Evolutionary conservation across 2,797 vertebrate genomes (phyloP).

Genomic region (Sebastes matsubarae): DNA sequence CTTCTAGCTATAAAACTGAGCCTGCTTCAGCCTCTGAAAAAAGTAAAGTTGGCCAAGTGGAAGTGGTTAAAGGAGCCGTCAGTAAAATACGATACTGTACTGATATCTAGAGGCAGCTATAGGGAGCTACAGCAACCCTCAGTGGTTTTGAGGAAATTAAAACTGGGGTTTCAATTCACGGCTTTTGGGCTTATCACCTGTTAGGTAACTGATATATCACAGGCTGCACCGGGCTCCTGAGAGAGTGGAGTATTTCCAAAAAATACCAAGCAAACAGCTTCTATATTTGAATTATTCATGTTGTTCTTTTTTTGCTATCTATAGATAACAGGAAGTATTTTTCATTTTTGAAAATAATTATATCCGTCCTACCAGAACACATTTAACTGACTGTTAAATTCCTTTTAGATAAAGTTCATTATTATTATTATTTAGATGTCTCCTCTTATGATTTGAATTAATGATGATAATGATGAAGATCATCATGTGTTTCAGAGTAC

Average conservation of each 20-base stretch:
- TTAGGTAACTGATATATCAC: too few relatives aligned
- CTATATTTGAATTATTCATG: background rate
- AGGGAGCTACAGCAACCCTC: background rate
- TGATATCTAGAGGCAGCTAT: background rate
- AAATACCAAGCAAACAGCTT: background rate
- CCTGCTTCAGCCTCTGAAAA: too few relatives aligned
- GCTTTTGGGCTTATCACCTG: too few relatives aligned
- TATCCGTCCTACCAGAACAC: too few relatives aligned
- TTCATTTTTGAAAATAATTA: too few relatives aligned
- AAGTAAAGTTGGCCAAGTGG: too few relatives aligned
- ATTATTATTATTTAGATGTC: background rate
- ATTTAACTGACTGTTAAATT: background rate
- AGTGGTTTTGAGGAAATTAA: background rate
- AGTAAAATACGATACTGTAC: background rate
- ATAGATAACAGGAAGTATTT: background rate
- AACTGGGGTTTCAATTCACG: too few relatives aligned
- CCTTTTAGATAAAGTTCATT: background rate
- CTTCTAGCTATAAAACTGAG: too few relatives aligned
- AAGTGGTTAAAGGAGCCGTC: background rate
- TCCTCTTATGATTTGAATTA: background rate
- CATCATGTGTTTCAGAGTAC: conserved; percentile 80
- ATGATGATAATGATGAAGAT: background rate
- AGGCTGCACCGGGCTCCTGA: background rate
- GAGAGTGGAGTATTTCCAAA: background rate
- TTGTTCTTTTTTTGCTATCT: background rate